Conservation (phyloP, 2,797 vertebrate species). For the Schizopygopsis pylzovi region DNA sequence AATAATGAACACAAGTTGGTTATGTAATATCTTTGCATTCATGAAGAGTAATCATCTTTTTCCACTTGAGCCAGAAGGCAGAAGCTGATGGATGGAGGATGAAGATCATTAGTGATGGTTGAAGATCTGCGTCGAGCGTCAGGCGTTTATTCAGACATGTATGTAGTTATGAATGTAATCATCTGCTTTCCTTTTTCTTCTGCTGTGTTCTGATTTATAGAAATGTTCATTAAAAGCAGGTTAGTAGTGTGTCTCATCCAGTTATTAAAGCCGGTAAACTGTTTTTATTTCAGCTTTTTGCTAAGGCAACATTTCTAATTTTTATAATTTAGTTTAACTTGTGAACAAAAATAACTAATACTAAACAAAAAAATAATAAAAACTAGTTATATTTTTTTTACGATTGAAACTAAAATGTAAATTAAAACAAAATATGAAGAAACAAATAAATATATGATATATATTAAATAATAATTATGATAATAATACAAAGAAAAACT, state of each 20-base stretch:
- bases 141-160: not conserved
- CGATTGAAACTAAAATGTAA: too few species aligned
- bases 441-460: not conserved
- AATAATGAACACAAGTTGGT: not conserved
- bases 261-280: not conserved
- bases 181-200: not conserved
- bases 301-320: too few species aligned
- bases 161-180: not conserved
- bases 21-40: not conserved
- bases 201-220: not conserved
- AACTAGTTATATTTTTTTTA: too few species aligned
- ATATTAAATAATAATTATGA: too few species aligned
- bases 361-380: too few species aligned
- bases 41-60: not conserved
- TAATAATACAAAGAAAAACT: too few species aligned
- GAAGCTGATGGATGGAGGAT: not conserved
- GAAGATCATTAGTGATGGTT: not conserved
- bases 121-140: not conserved
- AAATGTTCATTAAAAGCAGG: not conserved
- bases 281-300: too few species aligned
- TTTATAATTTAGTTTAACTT: too few species aligned
- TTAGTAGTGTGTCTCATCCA: not conserved
- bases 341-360: too few species aligned
- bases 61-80: not conserved
- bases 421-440: too few species aligned